Evolutionary conservation across 2,113 vertebrate genomes (phyloP), one percentile per base, ranked within the genome.

Genomic region (Apodemus speciosus): DNA sequence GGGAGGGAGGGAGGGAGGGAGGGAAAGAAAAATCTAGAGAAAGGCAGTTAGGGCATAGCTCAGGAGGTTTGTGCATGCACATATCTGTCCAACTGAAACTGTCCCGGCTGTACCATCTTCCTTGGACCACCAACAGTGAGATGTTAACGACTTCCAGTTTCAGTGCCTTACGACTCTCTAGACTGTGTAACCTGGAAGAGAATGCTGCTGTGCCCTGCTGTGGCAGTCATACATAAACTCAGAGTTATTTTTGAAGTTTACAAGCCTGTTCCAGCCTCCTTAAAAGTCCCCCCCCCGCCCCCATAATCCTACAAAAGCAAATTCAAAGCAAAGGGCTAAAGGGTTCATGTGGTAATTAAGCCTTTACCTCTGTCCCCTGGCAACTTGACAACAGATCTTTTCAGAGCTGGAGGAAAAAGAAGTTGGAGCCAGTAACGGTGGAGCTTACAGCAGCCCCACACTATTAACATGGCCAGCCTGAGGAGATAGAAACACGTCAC

Each of bases 201-300:
- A 94, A 93, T 85, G 86, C 88, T 51, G 79, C 91, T 80, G 25
- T 75, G 58, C 64, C 51, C 88, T 88, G 85, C 58, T 90, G 64
- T 38, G 58, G 94, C 86, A 66, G 80, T 89, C 92, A 80, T 77
- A 89, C 46, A 86, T 30, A 95, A 96, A 66, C 86, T 71, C 60
- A 32, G 72, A 90, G 95, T 95, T 97, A 97, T 97, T 97, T 97
- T 93, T 94, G 95, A 97, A 96, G 91, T 97, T 97, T 97, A 97
- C 76, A 69, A 96, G 97, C 85, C 80, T 69, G 49, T 81, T 49
- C 51, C 89, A 43, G 72, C 75, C 91, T 96, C 84, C 91, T 96
- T 95, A 96, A 95, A 96, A 96, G 91, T 77, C 43, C 43, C 43
- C 43, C 43, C 43, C 43, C 43, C 43, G n/a, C 43, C 80, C 91